Conservation (phyloP, 2,797 vertebrate genomes). For the Coendou prehensilis region DNA sequence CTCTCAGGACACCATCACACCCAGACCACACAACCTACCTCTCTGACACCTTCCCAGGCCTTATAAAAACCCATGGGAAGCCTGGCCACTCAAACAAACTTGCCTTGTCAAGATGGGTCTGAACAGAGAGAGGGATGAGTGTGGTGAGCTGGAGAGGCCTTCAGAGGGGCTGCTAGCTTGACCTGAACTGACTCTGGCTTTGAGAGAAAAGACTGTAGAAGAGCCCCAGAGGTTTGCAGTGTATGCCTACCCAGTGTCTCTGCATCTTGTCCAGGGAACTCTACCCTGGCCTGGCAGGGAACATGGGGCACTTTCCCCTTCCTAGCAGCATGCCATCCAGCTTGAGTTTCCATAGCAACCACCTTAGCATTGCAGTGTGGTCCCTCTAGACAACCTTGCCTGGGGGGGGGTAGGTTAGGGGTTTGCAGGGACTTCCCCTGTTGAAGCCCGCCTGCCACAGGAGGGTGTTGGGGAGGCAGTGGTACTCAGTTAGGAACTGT, state of each 20-base stretch:
- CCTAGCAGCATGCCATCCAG: constrained; percentile 62
- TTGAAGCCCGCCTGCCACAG: not conserved
- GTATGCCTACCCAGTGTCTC: not conserved
- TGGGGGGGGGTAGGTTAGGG: not conserved
- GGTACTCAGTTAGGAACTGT: not conserved
- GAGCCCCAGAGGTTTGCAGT: not conserved
- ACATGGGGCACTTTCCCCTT: constrained; percentile 61
- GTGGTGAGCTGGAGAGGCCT: not conserved
- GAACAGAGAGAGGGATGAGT: not conserved
- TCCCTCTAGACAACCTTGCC: constrained; percentile 67
- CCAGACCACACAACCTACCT: not conserved
- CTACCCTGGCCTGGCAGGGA: constrained; percentile 8
- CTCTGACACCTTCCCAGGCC: not conserved
- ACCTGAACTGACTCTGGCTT: not conserved
- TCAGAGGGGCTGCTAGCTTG: not conserved
- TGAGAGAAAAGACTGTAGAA: not conserved
- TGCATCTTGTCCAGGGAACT: not conserved
- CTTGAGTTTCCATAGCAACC: constrained; percentile 94
- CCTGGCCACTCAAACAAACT: not conserved
- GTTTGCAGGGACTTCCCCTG: constrained; percentile 52
- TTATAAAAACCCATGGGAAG: not conserved
- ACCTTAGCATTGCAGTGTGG: constrained; percentile 92
- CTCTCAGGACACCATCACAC: not conserved
- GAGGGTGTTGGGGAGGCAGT: not conserved
- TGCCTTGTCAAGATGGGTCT: not conserved